A percentile compares a stretch with the other conserved stretches of the same genome.
Conservation (phyloP, 2,113 vertebrate genomes). For the Brienomyrus brachyistius region DNA sequence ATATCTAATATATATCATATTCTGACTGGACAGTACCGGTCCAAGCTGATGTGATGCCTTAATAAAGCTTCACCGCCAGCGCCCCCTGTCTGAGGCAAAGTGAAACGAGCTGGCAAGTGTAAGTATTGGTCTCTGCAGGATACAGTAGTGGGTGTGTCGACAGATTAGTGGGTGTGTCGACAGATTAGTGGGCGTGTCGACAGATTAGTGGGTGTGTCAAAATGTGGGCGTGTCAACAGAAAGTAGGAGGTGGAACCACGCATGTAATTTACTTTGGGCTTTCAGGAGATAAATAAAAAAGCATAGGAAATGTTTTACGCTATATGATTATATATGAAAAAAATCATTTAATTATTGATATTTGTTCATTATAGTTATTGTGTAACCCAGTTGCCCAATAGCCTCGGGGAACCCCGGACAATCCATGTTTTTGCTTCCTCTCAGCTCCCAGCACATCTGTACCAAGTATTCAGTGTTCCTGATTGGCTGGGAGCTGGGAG, state of each 20-base stretch:
- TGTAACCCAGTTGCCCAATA: too few species aligned
- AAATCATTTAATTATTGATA: neutral
- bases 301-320: neutral
- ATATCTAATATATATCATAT: too few species aligned
- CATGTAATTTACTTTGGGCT: neutral
- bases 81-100: neutral
- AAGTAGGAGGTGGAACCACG: neutral
- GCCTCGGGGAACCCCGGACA: too few species aligned
- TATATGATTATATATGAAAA: neutral
- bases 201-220: neutral
- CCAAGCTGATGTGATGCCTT: neutral
- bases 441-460: too few species aligned
- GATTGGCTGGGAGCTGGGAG: too few species aligned
- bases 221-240: neutral
- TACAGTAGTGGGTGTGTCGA: too few species aligned
- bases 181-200: neutral
- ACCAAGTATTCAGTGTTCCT: too few species aligned
- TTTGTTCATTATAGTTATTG: neutral
- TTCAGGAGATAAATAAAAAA: neutral
- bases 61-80: neutral
- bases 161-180: too few species aligned
- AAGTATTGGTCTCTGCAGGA: neutral
- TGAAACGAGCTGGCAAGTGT: neutral
- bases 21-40: neutral
- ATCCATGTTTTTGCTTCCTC: too few species aligned